Conservation (phyloP, 2,113 vertebrate genomes). For the Nycticebus coucang region DNA sequence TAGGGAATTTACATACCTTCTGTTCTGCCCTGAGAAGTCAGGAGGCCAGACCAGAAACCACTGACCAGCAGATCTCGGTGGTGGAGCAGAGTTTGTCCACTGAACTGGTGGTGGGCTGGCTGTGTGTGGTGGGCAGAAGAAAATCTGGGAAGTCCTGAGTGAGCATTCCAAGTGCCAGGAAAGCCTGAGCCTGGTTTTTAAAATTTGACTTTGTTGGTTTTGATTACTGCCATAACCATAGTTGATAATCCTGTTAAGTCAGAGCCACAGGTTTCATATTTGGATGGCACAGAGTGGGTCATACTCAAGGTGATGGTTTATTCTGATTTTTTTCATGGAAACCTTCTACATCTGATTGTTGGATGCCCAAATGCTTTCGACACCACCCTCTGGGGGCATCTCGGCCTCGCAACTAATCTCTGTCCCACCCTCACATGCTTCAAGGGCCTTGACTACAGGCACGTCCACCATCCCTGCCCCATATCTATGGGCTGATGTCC, state of each 20-base stretch:
- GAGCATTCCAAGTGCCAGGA: neutral
- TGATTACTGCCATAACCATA: slow-evolving; percentile 26
- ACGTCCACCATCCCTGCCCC: neutral
- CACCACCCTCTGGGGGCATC: slow-evolving; percentile 12
- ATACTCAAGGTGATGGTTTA: slow-evolving; percentile 41
- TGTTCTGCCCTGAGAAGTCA: slow-evolving; percentile 15
- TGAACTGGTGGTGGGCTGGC: neutral
- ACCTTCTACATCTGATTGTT: slow-evolving; percentile 28
- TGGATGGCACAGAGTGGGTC: slow-evolving; percentile 18
- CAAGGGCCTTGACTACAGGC: neutral
- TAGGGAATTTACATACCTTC: slow-evolving; percentile 54
- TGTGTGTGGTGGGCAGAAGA: neutral
- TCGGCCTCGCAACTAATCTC: neutral
- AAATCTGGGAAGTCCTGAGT: neutral
- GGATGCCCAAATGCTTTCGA: slow-evolving; percentile 25
- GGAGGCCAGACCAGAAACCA: slow-evolving; percentile 61
- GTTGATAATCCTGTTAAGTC: slow-evolving; percentile 14
- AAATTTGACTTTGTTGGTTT: slow-evolving; percentile 44
- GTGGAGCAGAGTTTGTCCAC: neutral
- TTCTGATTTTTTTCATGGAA: slow-evolving; percentile 56
- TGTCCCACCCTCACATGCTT: neutral
- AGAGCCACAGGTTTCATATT: slow-evolving; percentile 49
- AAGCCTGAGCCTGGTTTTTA: neutral
- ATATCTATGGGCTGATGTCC: neutral
- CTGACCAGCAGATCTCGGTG: neutral